phyloP scores from a whole-genome alignment of 1,140 invertebrate genomes.

The Drosophila aff. region DNA sequence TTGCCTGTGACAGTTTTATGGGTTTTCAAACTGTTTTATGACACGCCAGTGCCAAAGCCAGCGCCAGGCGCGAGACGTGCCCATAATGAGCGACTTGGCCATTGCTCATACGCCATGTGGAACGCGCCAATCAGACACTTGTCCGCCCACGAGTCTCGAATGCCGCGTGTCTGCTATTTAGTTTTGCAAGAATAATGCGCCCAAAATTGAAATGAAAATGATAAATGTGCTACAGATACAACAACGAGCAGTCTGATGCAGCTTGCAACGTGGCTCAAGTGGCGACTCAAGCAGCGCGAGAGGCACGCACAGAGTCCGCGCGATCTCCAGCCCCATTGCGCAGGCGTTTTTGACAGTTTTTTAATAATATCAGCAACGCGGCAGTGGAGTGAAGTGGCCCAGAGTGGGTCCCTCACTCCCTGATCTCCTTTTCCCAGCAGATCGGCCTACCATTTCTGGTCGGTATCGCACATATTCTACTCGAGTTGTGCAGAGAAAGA shows the following conservation, averaged over 20 bases:
- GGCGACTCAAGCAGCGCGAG: conserved; percentile 25
- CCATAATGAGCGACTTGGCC: conserved; percentile 65
- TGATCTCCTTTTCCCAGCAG: conserved; percentile 35
- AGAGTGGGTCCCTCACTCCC: conserved; percentile 11
- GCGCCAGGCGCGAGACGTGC: conserved; percentile 61
- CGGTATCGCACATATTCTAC: conserved; percentile 51
- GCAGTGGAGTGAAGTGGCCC: conserved; percentile 20
- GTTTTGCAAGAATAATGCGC: conserved; percentile 75
- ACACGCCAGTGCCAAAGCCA: conserved; percentile 46
- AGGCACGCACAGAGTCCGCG: conserved; percentile 53
- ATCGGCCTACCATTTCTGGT: conserved; percentile 62
- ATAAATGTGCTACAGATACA: conserved; percentile 81
- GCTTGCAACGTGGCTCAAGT: conserved; percentile 7
- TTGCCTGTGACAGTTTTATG: conserved; percentile 80
- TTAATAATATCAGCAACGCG: conserved; percentile 77
- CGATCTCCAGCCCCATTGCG: conserved; percentile 61
- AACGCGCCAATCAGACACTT: conserved; percentile 79
- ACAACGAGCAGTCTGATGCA: conserved; percentile 31
- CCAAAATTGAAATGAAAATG: conserved; percentile 82
- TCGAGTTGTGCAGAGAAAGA: conserved; percentile 21
- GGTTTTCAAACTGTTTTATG: conserved; percentile 83
- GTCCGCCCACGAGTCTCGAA: conserved; percentile 63
- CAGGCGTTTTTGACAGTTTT: conserved; percentile 83
- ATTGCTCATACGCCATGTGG: conserved; percentile 80
- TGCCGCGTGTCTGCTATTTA: conserved; percentile 57